Conservation (phyloP, 2,113 vertebrate genomes). For the Carollia perspicillata region DNA sequence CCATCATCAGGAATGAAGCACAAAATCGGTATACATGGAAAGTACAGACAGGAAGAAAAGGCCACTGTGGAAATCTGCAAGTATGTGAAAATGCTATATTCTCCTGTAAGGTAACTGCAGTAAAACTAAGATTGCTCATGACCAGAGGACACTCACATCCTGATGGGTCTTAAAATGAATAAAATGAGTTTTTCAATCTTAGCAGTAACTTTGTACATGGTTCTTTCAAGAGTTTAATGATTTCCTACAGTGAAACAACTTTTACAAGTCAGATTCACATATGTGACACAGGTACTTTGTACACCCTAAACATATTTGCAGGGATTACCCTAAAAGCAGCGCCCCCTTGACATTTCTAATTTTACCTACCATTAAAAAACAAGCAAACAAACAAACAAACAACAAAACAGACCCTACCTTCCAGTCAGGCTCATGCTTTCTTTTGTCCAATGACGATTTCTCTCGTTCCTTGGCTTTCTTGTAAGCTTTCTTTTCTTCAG, state of each 20-base stretch:
- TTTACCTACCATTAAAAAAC: not conserved
- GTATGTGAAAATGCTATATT: not conserved
- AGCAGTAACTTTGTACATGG: not conserved
- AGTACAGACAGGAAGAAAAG: not conserved
- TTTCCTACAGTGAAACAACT: not conserved
- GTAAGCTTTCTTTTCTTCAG: constrained; percentile 92
- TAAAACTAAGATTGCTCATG: not conserved
- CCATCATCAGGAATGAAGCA: not conserved
- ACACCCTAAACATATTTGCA: not conserved
- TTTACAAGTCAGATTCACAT: not conserved
- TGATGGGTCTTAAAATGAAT: not conserved
- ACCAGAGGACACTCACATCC: not conserved
- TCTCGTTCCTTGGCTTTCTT: constrained; percentile 88
- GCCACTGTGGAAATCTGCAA: not conserved
- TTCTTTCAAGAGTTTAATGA: not conserved
- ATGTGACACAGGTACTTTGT: not conserved
- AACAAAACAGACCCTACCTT: constrained; percentile 80
- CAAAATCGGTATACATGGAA: not conserved
- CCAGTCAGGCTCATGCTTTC: constrained; percentile 85
- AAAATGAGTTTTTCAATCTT: not conserved
- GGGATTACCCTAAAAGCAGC: not conserved
- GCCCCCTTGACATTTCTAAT: not conserved
- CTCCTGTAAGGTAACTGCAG: not conserved
- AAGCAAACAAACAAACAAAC: not conserved
- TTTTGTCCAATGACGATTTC: constrained; percentile 85